phyloP scores from a whole-genome alignment of 2,797 vertebrate genomes.

The Crax fasciolata region DNA sequence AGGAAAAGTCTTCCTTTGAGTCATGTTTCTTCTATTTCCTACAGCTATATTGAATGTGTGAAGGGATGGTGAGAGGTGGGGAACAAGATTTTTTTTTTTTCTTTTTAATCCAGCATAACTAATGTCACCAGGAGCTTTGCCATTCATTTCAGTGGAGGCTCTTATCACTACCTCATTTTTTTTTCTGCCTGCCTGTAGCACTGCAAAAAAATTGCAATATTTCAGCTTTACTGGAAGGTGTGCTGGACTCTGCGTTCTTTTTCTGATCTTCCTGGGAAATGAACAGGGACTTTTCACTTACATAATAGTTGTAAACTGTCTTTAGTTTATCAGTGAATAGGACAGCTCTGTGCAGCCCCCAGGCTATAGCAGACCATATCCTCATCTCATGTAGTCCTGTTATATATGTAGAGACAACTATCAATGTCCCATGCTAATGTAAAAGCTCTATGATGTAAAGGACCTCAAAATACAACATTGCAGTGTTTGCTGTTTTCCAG shows the following conservation, averaged over 20 bases:
- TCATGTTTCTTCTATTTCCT: constrained; percentile 53
- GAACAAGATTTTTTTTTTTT: background rate
- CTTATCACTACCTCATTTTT: background rate
- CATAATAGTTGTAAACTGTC: fast-evolving
- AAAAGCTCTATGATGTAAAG: background rate
- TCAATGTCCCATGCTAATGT: background rate
- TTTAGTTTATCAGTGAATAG: background rate
- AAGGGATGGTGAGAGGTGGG: background rate
- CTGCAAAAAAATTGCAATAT: background rate
- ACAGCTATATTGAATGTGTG: constrained; percentile 27
- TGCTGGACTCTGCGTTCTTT: background rate
- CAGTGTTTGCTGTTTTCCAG: background rate
- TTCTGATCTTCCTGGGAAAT: background rate
- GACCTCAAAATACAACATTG: background rate
- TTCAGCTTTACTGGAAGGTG: background rate
- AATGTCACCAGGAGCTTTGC: background rate
- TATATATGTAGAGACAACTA: background rate
- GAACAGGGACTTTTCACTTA: background rate
- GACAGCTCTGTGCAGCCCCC: background rate
- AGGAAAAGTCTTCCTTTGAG: constrained; percentile 52
- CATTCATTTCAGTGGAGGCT: background rate
- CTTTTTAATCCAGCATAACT: background rate
- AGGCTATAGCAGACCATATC: background rate
- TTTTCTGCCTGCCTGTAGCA: background rate
- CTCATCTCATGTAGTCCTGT: fast-evolving